Percentiles rank a stretch among this genome's conserved stretches.
These are phyloP conservation scores for Spialia ferax DNA, from an alignment of 2,888 invertebrate genomes.

Conservation along the genomic window DNA sequence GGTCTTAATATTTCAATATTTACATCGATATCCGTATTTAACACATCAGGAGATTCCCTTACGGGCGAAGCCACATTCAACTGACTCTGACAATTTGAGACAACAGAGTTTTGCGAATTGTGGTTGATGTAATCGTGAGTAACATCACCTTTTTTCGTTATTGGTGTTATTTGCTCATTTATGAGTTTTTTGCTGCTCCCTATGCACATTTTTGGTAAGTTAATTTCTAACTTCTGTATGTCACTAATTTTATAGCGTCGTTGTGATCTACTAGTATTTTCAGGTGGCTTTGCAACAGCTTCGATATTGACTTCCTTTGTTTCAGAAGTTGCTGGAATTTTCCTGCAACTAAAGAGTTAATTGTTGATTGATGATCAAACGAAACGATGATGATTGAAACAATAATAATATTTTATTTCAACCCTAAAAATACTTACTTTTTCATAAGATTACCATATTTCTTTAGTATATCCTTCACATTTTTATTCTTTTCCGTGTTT, in stretches of 20 bases:
- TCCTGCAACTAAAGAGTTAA: constrained; percentile 18
- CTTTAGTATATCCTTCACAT: constrained; percentile 59
- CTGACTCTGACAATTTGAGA: constrained; percentile 1
- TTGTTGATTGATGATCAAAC: too few species aligned
- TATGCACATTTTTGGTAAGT: constrained; percentile 53
- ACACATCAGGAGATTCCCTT: not conserved
- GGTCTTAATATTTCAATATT: constrained; percentile 21
- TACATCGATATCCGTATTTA: constrained; percentile 2
- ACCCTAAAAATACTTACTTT: constrained; percentile 50
- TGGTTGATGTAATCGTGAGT: constrained; percentile 10
- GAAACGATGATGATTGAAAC: too few species aligned
- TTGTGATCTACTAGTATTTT: constrained; percentile 53
- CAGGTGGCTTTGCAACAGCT: constrained; percentile 6
- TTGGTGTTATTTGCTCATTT: not conserved
- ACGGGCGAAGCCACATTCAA: not conserved
- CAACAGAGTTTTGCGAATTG: constrained; percentile 18
- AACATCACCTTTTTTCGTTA: constrained; percentile 13
- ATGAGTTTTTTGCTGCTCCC: constrained; percentile 28
- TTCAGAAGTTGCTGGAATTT: constrained; percentile 34
- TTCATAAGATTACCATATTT: constrained; percentile 64
- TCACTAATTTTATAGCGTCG: constrained; percentile 71
- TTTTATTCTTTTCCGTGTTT: constrained; percentile 38
- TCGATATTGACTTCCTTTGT: constrained; percentile 15
- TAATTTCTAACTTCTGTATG: constrained; percentile 57
- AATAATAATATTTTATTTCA: too few species aligned